Conservation (phyloP, 2,113 vertebrate genomes). For the Oceanites oceanicus region DNA sequence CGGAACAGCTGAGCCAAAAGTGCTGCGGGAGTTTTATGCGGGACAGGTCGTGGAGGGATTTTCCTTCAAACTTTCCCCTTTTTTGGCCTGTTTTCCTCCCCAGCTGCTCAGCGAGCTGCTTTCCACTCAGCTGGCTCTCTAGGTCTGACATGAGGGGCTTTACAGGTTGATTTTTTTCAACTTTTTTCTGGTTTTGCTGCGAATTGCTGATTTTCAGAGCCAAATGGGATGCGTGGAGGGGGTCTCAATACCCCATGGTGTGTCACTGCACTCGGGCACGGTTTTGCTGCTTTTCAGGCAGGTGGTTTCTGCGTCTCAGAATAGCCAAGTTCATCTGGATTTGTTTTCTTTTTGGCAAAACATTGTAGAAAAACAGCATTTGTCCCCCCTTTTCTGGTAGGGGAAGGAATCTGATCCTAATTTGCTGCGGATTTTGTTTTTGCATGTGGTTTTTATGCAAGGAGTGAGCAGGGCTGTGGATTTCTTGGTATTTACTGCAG, state of each 20-base stretch:
- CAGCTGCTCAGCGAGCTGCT: background rate
- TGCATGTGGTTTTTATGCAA: background rate
- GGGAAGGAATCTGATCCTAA: background rate
- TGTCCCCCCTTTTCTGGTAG: background rate
- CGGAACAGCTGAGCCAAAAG: accelerated
- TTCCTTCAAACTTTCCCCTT: background rate
- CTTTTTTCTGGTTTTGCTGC: background rate
- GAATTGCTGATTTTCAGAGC: background rate
- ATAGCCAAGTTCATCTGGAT: background rate
- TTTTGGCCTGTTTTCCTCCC: background rate
- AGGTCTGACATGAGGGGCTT: background rate
- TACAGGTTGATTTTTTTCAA: background rate
- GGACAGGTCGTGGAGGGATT: background rate
- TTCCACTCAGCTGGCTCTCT: accelerated
- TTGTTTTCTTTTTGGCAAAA: constrained; percentile 2
- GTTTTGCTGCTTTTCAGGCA: background rate
- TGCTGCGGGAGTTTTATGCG: accelerated
- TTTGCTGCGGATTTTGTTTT: background rate
- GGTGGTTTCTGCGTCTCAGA: background rate
- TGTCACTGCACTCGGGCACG: accelerated
- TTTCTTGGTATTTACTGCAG: background rate
- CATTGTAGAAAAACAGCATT: background rate
- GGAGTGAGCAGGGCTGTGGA: background rate
- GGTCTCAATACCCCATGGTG: background rate
- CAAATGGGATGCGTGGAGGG: background rate